Conservation (phyloP, 2,113 vertebrate species). For the Xerus inauris region DNA sequence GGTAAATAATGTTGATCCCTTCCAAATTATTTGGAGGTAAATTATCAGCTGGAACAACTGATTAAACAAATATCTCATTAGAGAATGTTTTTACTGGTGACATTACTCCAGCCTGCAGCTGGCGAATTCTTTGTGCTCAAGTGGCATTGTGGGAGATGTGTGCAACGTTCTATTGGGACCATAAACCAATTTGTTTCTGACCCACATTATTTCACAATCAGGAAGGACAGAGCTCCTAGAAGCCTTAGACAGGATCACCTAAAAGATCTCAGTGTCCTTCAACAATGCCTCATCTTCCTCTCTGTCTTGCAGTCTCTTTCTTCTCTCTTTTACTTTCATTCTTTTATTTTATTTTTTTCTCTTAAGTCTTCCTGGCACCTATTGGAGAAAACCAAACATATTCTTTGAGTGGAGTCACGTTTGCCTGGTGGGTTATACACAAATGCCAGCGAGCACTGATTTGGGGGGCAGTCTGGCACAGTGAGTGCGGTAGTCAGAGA, state of each 20-base stretch:
- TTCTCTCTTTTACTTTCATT: neutral
- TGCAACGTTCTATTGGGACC: neutral
- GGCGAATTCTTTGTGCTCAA: neutral
- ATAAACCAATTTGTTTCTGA: neutral
- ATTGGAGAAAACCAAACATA: neutral
- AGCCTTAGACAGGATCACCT: neutral
- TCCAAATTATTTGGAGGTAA: neutral
- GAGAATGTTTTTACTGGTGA: neutral
- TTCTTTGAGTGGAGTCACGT: neutral
- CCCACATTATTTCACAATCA: neutral
- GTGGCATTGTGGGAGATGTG: neutral
- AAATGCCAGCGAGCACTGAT: neutral
- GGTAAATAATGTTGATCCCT: neutral
- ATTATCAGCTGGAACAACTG: constrained; percentile 12
- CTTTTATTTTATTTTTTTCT: neutral
- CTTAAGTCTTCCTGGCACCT: neutral
- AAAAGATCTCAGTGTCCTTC: neutral
- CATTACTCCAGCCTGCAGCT: neutral
- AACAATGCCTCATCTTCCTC: neutral
- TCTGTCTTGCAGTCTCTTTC: neutral
- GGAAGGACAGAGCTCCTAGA: neutral
- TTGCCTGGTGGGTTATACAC: neutral
- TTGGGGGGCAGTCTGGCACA: neutral
- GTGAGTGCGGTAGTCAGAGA: neutral
- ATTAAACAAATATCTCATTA: neutral